Conservation (phyloP, 2,797 vertebrate genomes). For the Sebastes nivosus region DNA sequence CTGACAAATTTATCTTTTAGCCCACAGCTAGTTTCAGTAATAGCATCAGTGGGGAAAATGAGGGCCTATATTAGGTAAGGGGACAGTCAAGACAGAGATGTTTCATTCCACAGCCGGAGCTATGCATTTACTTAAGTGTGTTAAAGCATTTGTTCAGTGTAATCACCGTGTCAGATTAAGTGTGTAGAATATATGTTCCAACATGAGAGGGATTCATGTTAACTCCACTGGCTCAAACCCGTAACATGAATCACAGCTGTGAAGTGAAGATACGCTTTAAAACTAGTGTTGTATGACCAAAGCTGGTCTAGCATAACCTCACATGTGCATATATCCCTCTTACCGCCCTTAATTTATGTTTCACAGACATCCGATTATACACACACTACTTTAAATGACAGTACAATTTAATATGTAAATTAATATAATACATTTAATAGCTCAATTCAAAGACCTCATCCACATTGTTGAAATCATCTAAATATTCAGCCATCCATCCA, state of each 20-base stretch:
- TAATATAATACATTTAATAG: not conserved
- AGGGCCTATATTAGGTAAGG: constrained; percentile 44
- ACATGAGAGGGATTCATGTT: constrained; percentile 32
- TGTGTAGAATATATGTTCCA: constrained; percentile 7
- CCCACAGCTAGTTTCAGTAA: constrained; percentile 53
- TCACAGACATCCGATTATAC: not conserved
- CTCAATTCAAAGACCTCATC: not conserved
- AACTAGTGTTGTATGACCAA: not conserved
- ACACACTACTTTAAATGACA: not conserved
- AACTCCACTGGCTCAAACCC: not conserved
- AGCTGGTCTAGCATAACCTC: not conserved
- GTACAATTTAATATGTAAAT: not conserved
- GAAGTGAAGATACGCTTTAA: not conserved
- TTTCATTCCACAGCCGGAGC: constrained; percentile 29
- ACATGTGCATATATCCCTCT: not conserved
- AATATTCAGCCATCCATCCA: no score
- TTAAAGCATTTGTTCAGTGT: constrained; percentile 32
- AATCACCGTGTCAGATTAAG: constrained; percentile 43
- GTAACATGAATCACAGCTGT: constrained; percentile 13
- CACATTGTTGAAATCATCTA: no score
- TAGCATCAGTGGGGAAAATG: constrained; percentile 57
- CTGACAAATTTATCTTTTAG: constrained; percentile 59
- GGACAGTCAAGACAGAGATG: constrained; percentile 26
- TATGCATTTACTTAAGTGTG: constrained; percentile 17
- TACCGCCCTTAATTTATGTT: no score